These are phyloP conservation scores for Lethrus apterus DNA, from an alignment of 1,140 invertebrate species.

Conservation along the genomic window DNA sequence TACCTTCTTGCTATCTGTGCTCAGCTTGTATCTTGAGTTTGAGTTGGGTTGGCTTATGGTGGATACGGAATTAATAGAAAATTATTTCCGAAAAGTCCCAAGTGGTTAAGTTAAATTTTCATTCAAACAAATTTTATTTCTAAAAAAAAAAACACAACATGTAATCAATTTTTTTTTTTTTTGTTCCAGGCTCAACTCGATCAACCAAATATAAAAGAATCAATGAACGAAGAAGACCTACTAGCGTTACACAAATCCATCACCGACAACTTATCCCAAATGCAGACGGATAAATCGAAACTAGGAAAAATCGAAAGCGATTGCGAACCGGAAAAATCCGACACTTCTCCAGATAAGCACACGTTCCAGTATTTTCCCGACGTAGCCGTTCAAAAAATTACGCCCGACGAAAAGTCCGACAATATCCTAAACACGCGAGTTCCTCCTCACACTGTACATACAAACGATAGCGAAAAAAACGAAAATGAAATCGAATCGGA, in stretches of 20 bases:
- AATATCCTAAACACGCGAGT: background rate
- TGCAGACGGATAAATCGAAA: background rate
- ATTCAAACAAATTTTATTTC: too few species aligned
- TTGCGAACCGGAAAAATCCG: background rate
- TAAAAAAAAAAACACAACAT: too few species aligned
- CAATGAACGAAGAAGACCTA: slow-evolving; percentile 3
- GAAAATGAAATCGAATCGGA: background rate
- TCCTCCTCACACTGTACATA: background rate
- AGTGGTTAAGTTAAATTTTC: too few species aligned
- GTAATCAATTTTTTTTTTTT: background rate
- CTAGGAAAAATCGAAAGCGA: background rate
- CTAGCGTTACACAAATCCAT: slow-evolving; percentile 2
- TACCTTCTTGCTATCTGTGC: too few species aligned
- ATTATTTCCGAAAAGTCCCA: too few species aligned
- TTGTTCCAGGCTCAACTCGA: slow-evolving; percentile 1
- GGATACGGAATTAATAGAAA: too few species aligned
- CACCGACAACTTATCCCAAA: slow-evolving; percentile 4
- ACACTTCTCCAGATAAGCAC: background rate
- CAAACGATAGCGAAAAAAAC: background rate
- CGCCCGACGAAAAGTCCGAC: background rate
- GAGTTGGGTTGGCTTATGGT: too few species aligned
- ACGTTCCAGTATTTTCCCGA: slow-evolving; percentile 7
- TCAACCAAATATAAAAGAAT: background rate
- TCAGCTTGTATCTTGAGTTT: too few species aligned
- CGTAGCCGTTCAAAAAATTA: background rate